A percentile compares a stretch with the other conserved stretches of the same genome.
phyloP scores from a whole-genome alignment of 2,888 invertebrate genomes.

The Belgica antarctica region DNA sequence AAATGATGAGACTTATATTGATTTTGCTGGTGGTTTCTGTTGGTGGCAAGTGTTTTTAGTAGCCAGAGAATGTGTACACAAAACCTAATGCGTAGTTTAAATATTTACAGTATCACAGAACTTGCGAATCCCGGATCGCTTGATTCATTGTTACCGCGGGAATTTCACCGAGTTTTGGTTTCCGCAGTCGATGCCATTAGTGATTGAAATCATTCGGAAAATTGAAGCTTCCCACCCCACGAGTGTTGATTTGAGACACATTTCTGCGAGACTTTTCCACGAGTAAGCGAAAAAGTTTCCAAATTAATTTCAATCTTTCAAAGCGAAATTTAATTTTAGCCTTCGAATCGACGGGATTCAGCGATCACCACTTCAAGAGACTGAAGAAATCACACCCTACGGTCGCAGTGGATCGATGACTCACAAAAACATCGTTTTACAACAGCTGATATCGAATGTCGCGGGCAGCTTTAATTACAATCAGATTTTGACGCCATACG shows the following conservation, averaged over 20 bases:
- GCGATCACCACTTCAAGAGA: slow-evolving; percentile 55
- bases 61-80: background rate
- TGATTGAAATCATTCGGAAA: slow-evolving; percentile 63
- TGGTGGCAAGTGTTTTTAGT: background rate
- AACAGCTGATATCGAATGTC: slow-evolving; percentile 61
- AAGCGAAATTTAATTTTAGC: slow-evolving; percentile 50
- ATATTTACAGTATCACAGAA: background rate
- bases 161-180: slow-evolving; percentile 56
- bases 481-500: slow-evolving; percentile 54
- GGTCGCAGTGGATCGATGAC: slow-evolving; percentile 62
- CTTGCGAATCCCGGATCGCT: slow-evolving; percentile 58
- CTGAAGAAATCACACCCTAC: slow-evolving; percentile 59
- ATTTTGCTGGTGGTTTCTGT: background rate
- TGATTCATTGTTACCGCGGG: slow-evolving; percentile 61
- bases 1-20: background rate
- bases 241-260: slow-evolving; percentile 58
- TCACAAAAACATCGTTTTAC: slow-evolving; percentile 60
- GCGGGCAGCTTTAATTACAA: slow-evolving; percentile 49
- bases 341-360: slow-evolving; percentile 64
- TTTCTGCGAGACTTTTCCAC: slow-evolving; percentile 60
- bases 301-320: slow-evolving; percentile 1
- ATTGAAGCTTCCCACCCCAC: slow-evolving; percentile 59
- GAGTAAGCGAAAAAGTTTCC: slow-evolving; percentile 54
- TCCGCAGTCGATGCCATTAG: slow-evolving; percentile 61
- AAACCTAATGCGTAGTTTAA: background rate